Evolutionary conservation across 2,888 invertebrate species (phyloP).

Genomic region (Aphelenchoides bicaudatus): DNA sequence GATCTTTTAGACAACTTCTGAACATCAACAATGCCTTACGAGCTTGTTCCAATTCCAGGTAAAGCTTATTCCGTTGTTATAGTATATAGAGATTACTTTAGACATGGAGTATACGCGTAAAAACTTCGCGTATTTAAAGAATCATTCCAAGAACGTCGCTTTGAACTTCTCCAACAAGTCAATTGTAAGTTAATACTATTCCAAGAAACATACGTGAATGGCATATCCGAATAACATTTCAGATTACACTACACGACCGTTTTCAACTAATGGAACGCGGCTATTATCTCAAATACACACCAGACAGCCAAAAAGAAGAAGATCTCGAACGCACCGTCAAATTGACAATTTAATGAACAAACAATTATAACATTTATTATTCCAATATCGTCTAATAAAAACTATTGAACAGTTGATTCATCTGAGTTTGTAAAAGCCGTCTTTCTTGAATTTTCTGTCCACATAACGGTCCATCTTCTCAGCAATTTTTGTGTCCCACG

Average conservation of each 20-base stretch:
- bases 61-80: no score
- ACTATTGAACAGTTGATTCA: neutral
- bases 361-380: neutral
- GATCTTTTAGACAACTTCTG: no score
- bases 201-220: neutral
- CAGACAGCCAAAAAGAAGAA: neutral
- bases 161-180: neutral
- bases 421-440: constrained; percentile 29
- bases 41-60: constrained; percentile 6
- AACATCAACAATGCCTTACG: neutral
- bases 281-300: constrained; percentile 2
- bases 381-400: neutral
- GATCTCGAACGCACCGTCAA: neutral
- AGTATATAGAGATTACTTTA: no score
- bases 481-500: constrained; percentile 58
- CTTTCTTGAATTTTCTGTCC: constrained; percentile 47
- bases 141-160: neutral
- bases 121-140: neutral
- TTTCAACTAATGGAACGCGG: constrained; percentile 14
- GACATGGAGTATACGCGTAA: constrained; percentile 9
- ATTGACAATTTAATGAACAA: neutral
- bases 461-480: constrained; percentile 54
- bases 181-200: neutral
- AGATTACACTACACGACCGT: constrained; percentile 10
- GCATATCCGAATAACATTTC: neutral